Base-by-base conservation (phyloP, 2,113 vertebrate genomes). In the Alligator mississippiensis region DNA sequence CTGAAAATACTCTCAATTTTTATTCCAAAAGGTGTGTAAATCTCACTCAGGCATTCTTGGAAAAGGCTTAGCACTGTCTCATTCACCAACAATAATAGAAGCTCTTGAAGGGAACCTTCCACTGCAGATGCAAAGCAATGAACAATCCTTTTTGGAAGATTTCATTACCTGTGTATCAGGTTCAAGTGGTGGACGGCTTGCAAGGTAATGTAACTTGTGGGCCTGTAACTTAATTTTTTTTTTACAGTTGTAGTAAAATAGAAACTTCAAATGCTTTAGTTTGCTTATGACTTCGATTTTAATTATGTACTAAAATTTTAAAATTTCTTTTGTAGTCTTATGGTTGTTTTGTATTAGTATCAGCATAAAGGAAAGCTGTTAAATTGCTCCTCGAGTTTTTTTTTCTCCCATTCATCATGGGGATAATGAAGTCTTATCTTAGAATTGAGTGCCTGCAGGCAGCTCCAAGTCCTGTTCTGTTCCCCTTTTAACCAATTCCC, bases 61-160 rank as follows among this genome's bases (percentile, higher is more conserved):
- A 55, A 99, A 99, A 90, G 99, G 99, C 22, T 97, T 99, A 96
- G 99, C 99, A 62, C 97, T 99, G 9, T 99, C 99, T 94, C 99
- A 99, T 94, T 99, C 99, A 27, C 99, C 99, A 72, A 99, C 99
- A 57, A 99, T 99, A 93, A 92, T 99, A 87, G 99, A 99, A 90
- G 99, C 99, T 77, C 98, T 99, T 6, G 99, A 99, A 96, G 99
- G 99, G 92, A 99, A 98, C 86, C 98, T 99, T 85, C 99, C 99
- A 6, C 97, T 99, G 77, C 99, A 99, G 88, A 98, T 99, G 15
- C 99, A 99, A 96, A 99, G 99, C 97, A 99, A 99, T 4, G 99
- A 99, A 86, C 99, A 99, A 84, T 99, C 99, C 5, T 99, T 99
- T 94, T 98, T 99, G 83, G 99, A 99, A 93, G 99, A 99, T 96